phyloP scores from a whole-genome alignment of 2,888 invertebrate species.

The Xylophagus ater region DNA sequence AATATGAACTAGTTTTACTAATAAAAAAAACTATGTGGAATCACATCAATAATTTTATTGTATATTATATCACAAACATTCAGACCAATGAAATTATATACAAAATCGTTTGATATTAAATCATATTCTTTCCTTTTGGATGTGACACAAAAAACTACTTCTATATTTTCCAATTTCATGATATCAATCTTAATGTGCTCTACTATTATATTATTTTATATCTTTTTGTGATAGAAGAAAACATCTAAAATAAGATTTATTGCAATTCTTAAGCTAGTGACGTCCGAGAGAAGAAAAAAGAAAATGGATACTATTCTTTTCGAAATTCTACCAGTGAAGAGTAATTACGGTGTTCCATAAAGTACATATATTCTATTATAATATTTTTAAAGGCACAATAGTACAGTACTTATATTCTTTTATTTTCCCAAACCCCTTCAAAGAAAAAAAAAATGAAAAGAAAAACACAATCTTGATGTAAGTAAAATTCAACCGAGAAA shows the following conservation, averaged over 20 bases:
- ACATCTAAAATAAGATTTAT: constrained; percentile 19
- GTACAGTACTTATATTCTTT: not conserved
- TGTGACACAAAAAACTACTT: too few relatives aligned
- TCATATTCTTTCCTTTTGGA: too few relatives aligned
- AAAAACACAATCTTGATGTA: constrained; percentile 11
- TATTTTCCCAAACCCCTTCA: not conserved
- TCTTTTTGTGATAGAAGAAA: too few relatives aligned
- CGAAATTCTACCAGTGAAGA: constrained; percentile 15
- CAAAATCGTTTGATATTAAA: too few relatives aligned
- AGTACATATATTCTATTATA: not conserved
- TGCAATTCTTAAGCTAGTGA: constrained; percentile 17
- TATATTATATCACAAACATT: too few relatives aligned
- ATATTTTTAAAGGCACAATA: not conserved
- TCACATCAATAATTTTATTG: too few relatives aligned
- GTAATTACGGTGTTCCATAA: constrained; percentile 15
- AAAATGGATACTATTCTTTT: constrained; percentile 12
- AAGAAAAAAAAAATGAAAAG: constrained; percentile 5
- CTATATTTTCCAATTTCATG: constrained; percentile 8
- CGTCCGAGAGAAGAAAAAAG: too few relatives aligned
- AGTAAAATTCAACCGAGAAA: constrained; percentile 3
- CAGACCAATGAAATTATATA: too few relatives aligned
- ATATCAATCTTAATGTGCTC: constrained; percentile 18
- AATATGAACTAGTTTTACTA: too few relatives aligned
- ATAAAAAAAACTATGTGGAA: too few relatives aligned
- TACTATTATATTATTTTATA: constrained; percentile 12